phyloP scores from a whole-genome alignment of 2,888 invertebrate genomes.

The Neuroscelio doddi region DNA sequence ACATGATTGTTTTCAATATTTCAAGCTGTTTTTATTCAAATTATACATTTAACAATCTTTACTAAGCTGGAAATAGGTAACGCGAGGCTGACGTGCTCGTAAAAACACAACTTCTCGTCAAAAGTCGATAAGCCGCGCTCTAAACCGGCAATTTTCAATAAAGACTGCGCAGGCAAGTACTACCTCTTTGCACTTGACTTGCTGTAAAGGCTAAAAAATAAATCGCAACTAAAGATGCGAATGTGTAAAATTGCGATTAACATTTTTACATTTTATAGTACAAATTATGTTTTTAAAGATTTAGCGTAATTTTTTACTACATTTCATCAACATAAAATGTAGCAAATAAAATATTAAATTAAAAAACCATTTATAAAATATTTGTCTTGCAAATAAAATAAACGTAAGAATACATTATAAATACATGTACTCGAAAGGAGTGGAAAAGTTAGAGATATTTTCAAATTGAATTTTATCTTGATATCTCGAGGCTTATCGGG shows the following conservation, averaged over 20 bases:
- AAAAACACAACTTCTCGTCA: conserved; percentile 7
- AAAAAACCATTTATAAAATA: no score
- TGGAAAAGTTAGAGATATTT: no score
- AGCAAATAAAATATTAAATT: no score
- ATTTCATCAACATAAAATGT: no score
- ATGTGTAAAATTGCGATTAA: neutral
- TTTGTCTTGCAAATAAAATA: no score
- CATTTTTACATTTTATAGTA: neutral
- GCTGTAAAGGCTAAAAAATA: conserved; percentile 4
- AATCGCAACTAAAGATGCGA: conserved; percentile 1
- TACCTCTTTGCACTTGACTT: neutral
- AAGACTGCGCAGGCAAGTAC: conserved; percentile 7
- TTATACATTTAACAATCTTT: neutral
- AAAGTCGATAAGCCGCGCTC: conserved; percentile 7
- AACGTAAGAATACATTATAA: no score
- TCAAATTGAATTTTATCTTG: no score
- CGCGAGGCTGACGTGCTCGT: conserved; percentile 3
- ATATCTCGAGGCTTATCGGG: no score
- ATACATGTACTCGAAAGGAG: no score
- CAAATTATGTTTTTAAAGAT: no score
- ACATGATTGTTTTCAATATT: no score
- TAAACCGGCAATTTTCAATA: conserved; percentile 13
- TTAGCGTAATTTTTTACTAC: no score
- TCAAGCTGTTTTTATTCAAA: neutral
- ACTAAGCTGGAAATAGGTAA: neutral